A percentile compares a stretch with the other conserved stretches of the same genome.
Evolutionary conservation across 2,888 invertebrate species (phyloP).

Genomic region (Onthophagus sagittarius): DNA sequence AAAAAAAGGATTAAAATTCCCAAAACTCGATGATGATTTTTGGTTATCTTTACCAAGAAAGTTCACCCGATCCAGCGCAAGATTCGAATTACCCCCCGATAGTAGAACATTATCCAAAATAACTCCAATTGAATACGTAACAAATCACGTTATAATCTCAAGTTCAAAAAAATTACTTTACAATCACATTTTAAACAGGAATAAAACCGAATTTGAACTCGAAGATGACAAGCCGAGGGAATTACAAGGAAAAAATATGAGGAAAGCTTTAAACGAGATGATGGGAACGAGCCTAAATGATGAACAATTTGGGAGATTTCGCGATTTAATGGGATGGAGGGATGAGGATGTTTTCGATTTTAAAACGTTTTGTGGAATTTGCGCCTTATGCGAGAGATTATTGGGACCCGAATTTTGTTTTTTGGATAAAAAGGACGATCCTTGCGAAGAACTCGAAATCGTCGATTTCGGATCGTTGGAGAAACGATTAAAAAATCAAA

Average conservation of each 20-base stretch:
- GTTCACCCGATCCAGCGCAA: conserved; percentile 69
- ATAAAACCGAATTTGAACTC: conserved; percentile 38
- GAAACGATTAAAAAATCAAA: conserved; percentile 53
- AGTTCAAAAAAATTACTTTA: conserved; percentile 57
- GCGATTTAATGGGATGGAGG: conserved; percentile 53
- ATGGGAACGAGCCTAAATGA: conserved; percentile 60
- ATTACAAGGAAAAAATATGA: conserved; percentile 51
- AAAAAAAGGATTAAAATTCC: conserved; percentile 51
- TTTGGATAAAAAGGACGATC: conserved; percentile 59
- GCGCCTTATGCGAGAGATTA: conserved; percentile 71
- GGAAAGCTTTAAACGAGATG: conserved; percentile 55
- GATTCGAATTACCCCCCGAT: conserved; percentile 73
- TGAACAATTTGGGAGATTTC: conserved; percentile 52
- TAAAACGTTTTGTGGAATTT: conserved; percentile 74
- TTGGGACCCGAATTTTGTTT: conserved; percentile 52
- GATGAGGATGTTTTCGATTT: conserved; percentile 58
- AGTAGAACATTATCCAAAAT: conserved; percentile 56
- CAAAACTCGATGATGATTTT: conserved; percentile 54
- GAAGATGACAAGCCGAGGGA: conserved; percentile 40
- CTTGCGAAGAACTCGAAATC: conserved; percentile 67
- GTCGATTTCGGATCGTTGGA: conserved; percentile 66
- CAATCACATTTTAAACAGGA: conserved; percentile 54
- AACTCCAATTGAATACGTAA: conserved; percentile 67
- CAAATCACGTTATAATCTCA: conserved; percentile 62
- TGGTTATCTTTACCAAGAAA: conserved; percentile 68